Base-by-base conservation (phyloP, 2,113 vertebrate genomes). In the Electrona antarctica region DNA sequence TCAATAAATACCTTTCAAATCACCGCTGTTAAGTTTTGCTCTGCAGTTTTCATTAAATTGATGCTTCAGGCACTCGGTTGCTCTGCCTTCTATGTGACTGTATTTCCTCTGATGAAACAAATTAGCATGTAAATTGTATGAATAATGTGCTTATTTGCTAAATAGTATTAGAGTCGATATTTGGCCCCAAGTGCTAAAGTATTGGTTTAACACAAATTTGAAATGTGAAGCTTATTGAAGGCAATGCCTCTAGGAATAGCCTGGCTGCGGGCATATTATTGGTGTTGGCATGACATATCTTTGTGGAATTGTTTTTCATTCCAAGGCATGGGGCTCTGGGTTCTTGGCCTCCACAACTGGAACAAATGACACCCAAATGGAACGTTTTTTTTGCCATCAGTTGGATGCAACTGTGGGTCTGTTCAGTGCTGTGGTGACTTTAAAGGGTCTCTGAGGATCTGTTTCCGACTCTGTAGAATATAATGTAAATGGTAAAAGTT, bases 121-220 rank as follows among this genome's bases (percentile, higher is more conserved):
- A 85, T 88, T 82, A 84, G 75, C 61, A 90, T 79, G 49, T 60
- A 84, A 86, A 82, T 82, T 68, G 51, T 6, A 29, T 81, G 73
- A 83, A 82, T 87, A 85, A 82, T 75, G 8, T 71, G 14, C 8
- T 63, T 64, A 74, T 87, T 86, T 87, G 69, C 75, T 69, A 82
- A 80, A 77, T 75, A 75, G 70, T 64, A 51, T 54, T 21, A 50
- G n/a, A 60, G 64, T 72, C 81, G 49, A 69, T 74, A 75, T 85
- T 73, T 82, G 59, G 14, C 15, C 28, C n/a, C 45, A 41, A 69
- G 52, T 54, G 8, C 33, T 59, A 61, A 56, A 67, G 46, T 55
- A 58, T 51, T 72, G 54, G 67, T 85, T 83, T 74, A 45, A 60
- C 73, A 61, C 70, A 67, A 66, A 79, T 85, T 83, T 67, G 3